Evolutionary conservation across 2,888 invertebrate species (phyloP), one percentile per base, ranked within the genome.

Genomic region (Stenoptilia bipunctidactyla): DNA sequence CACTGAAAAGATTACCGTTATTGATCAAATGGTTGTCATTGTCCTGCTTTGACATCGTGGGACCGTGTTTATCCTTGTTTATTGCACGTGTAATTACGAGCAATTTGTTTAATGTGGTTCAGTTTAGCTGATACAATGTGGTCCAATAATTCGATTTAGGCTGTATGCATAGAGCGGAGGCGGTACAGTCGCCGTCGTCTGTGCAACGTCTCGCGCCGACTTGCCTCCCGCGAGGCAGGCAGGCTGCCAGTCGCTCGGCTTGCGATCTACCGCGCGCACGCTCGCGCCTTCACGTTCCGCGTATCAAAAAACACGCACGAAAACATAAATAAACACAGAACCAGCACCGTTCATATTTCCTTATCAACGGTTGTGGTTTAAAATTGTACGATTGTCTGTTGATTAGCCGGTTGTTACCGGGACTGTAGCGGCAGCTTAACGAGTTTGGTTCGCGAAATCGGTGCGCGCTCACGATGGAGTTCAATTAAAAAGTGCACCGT

Each of bases 251-350:
- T 82, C 69, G 66, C 51, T 62, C 59, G 56, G 57, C 57, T 54
- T 67, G 79, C 76, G 76, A 70, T 59, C 66, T 45, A 39, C 53
- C 57, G 76, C 53, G 66, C 56, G 64, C 72, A 77, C 79, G 80
- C 75, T 65, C 58, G 58, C 44, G 49, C 37, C 30, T 39, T 27
- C n/a, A 42, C 47, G 49, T 49, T 46, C 49, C 49, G 42, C 42
- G 4, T 20, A 8, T 20, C 20, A 20, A 20, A n/a, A n/a, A n/a
- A 53, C 51, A 42, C 53, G 56, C 52, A 54, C 61, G 73, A 77
- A 75, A 77, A 71, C 75, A 69, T 69, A 20, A 20, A 20, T 20
- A 20, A 20, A 20, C 20, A 20, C 20, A n/a, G n/a, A 20, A 20
- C 14, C 5, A 20, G 3, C 20, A 20, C 20, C 20, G 8, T 20